Percentiles rank a stretch among this genome's conserved stretches.
phyloP scores from a whole-genome alignment of 2,797 vertebrate species.

The Anolis apletophallus region DNA sequence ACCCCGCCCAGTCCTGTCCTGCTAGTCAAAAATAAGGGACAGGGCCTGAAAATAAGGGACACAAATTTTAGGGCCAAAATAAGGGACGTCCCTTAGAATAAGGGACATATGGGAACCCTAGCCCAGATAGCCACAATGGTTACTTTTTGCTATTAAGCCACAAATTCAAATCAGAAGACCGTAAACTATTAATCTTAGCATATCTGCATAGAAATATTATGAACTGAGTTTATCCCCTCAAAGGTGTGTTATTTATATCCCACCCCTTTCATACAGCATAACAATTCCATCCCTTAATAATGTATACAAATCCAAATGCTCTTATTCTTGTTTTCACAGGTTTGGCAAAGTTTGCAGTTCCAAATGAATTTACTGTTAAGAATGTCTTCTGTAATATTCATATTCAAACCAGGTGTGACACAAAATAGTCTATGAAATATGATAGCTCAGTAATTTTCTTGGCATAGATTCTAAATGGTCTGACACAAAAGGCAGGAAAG shows the following conservation, averaged over 20 bases:
- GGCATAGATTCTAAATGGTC: constrained; percentile 29
- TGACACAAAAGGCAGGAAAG: background rate
- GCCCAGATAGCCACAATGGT: background rate
- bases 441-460: constrained; percentile 4
- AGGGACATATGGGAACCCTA: no score
- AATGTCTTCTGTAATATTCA: constrained; percentile 20
- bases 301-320: constrained; percentile 7
- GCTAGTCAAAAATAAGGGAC: no score
- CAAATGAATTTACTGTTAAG: constrained; percentile 33
- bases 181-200: background rate
- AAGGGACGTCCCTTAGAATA: no score
- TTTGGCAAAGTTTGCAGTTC: constrained; percentile 27
- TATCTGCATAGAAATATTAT: background rate
- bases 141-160: background rate
- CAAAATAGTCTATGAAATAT: constrained; percentile 37
- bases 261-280: constrained; percentile 2
- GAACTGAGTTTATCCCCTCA: background rate
- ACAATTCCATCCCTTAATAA: background rate
- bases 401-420: constrained; percentile 14
- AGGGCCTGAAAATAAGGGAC: no score
- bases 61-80: no score
- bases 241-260: constrained; percentile 18
- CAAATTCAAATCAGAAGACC: background rate
- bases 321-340: constrained; percentile 12
- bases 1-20: no score